Conservation (phyloP, 2,113 vertebrate genomes). For the Procavia capensis region DNA sequence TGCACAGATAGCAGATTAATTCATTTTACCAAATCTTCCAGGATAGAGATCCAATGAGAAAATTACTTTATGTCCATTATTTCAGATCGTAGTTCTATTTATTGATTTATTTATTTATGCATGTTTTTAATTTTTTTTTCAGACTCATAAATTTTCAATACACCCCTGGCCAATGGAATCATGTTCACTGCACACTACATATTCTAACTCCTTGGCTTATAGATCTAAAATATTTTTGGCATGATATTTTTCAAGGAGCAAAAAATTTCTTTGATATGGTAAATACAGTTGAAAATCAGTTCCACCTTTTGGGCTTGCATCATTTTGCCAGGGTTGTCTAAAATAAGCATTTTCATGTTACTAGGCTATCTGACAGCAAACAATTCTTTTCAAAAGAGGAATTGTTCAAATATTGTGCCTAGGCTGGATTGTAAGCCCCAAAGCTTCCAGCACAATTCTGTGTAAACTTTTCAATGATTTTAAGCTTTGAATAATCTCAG, state of each 20-base stretch:
- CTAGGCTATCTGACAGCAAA: conserved; percentile 1
- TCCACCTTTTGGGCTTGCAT: conserved; percentile 45
- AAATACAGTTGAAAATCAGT: conserved; percentile 64
- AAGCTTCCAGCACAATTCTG: neutral
- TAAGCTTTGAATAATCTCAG: neutral
- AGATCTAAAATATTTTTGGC: conserved; percentile 59
- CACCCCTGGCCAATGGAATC: conserved; percentile 3
- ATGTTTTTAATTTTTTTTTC: conserved; percentile 36
- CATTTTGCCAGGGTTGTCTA: conserved; percentile 41
- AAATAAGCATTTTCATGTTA: conserved; percentile 26
- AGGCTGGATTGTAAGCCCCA: neutral
- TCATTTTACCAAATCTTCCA: neutral
- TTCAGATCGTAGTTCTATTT: neutral
- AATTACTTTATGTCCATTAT: neutral
- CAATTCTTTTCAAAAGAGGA: conserved; percentile 20
- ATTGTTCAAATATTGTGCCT: neutral
- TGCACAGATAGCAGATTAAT: neutral
- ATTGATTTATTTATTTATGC: too few species aligned
- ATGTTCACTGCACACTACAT: neutral
- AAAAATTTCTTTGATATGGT: conserved; percentile 63
- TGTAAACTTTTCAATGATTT: neutral
- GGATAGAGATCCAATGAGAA: conserved; percentile 14
- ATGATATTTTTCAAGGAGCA: conserved; percentile 52
- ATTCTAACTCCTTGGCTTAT: neutral
- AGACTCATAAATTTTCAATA: conserved; percentile 57